Conservation (phyloP, 2,797 vertebrate species). For the Urocyon cinereoargenteus region DNA sequence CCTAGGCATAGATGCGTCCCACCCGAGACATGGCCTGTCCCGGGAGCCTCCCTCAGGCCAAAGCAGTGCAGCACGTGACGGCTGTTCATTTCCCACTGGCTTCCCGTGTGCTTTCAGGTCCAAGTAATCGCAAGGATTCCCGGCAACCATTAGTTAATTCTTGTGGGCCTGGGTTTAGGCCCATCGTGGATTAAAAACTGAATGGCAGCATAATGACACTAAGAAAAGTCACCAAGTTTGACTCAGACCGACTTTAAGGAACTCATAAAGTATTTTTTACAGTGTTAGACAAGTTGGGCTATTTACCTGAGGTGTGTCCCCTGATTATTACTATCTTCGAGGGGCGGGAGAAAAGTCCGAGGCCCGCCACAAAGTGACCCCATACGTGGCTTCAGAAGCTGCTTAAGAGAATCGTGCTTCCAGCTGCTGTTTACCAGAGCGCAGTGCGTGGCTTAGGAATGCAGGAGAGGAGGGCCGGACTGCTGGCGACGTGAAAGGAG, state of each 20-base stretch:
- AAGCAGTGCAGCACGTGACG: neutral
- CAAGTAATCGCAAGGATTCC: neutral
- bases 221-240: neutral
- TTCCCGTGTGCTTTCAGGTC: neutral
- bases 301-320: neutral
- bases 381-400: neutral
- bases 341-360: neutral
- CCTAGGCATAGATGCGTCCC: neutral
- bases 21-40: neutral
- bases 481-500: neutral
- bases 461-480: neutral
- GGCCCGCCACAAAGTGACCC: neutral
- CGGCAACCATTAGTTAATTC: neutral
- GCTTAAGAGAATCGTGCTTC: neutral
- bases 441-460: neutral
- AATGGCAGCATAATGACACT: conserved; percentile 1
- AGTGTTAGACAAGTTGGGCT: neutral
- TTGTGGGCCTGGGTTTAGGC: neutral
- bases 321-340: neutral
- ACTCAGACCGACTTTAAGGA: neutral
- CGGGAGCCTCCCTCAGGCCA: neutral
- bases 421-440: neutral
- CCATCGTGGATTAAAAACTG: neutral
- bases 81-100: neutral
- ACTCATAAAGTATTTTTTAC: neutral